A percentile compares a stretch with the other conserved stretches of the same genome.
These are phyloP conservation scores for Oceanodroma tethys DNA, from an alignment of 2,113 vertebrate genomes.

Conservation along the genomic window DNA sequence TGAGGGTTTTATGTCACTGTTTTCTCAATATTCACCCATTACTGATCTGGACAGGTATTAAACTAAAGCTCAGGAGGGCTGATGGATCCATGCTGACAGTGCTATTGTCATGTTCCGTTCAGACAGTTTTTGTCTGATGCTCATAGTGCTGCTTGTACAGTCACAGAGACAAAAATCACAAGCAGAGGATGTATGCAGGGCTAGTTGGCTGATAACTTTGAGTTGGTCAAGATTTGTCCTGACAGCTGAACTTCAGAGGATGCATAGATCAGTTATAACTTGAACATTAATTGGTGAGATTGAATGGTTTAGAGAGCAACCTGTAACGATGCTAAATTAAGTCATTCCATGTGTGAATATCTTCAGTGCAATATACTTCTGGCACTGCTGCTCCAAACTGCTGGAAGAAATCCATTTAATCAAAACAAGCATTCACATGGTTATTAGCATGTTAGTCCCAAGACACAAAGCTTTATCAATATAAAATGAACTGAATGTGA, in stretches of 20 bases:
- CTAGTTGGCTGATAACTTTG: neutral
- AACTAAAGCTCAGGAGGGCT: neutral
- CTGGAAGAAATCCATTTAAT: conserved; percentile 20
- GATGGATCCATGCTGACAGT: neutral
- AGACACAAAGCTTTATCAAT: neutral
- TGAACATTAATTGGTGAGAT: neutral
- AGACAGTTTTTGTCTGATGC: neutral
- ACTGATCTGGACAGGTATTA: neutral
- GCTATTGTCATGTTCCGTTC: neutral
- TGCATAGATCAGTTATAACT: neutral
- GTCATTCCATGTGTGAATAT: neutral
- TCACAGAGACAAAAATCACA: neutral
- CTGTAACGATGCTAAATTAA: neutral
- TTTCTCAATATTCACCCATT: neutral
- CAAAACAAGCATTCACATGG: neutral
- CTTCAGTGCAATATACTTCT: neutral
- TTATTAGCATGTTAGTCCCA: neutral
- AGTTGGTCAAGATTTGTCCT: neutral
- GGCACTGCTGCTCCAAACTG: neutral
- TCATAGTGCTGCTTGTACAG: neutral
- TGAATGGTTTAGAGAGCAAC: neutral
- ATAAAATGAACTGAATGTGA: neutral
- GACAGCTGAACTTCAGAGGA: neutral
- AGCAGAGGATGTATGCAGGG: neutral
- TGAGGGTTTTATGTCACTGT: neutral